phyloP scores from a whole-genome alignment of 1,140 invertebrate species.

The Pinna nobilis region DNA sequence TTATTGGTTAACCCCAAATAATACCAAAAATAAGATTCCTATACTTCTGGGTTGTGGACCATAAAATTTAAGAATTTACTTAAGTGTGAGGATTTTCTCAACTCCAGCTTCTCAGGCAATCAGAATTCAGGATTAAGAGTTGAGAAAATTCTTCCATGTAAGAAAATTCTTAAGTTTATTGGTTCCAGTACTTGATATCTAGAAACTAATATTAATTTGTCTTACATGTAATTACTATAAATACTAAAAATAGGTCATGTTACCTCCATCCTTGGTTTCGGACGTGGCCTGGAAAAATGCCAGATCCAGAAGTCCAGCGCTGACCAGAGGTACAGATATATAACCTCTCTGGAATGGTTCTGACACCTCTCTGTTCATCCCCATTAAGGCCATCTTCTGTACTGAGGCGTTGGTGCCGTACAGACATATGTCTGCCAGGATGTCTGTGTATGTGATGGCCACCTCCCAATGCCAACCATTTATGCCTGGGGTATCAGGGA shows the following conservation, averaged over 20 bases:
- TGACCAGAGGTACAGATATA: slow-evolving; percentile 52
- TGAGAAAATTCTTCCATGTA: too few species aligned
- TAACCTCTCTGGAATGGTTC: slow-evolving; percentile 46
- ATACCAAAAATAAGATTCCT: too few species aligned
- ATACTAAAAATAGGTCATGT: not conserved
- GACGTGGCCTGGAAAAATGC: slow-evolving; percentile 62
- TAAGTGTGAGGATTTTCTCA: too few species aligned
- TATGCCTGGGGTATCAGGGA: slow-evolving; percentile 62
- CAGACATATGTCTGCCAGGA: slow-evolving; percentile 67
- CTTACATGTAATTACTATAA: not conserved
- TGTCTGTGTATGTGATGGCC: slow-evolving; percentile 68
- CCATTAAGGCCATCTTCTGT: slow-evolving; percentile 70
- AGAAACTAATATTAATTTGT: too few species aligned
- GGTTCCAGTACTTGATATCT: too few species aligned
- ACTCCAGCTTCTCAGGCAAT: too few species aligned
- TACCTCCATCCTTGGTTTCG: slow-evolving; percentile 64
- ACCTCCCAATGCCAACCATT: slow-evolving; percentile 74
- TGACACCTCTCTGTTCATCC: slow-evolving; percentile 52
- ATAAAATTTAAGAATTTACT: too few species aligned
- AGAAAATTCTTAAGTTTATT: too few species aligned
- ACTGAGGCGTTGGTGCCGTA: slow-evolving; percentile 65
- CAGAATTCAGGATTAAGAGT: too few species aligned
- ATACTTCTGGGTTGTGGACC: too few species aligned
- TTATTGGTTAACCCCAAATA: too few species aligned
- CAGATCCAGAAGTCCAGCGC: slow-evolving; percentile 69